These are phyloP conservation scores for Galaxea fascicularis DNA, from an alignment of 92 coral and sea anemone species.

Conservation along the genomic window DNA sequence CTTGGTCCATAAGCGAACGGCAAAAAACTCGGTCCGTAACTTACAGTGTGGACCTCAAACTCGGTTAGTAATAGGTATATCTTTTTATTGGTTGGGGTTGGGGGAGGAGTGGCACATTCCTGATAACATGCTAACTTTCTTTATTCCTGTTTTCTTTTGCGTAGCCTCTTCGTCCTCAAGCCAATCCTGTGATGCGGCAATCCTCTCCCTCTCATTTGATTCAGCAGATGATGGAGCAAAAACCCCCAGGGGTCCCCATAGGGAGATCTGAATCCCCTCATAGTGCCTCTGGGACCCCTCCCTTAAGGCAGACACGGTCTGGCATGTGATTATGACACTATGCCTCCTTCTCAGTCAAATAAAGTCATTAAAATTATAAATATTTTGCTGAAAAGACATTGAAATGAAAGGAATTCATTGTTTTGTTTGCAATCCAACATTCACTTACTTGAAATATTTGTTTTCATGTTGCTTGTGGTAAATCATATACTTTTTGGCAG, in stretches of 20 bases:
- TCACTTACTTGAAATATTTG: no score
- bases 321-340: constrained; percentile 36
- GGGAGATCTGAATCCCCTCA: constrained; percentile 76
- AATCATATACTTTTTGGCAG: no score
- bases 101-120: no score
- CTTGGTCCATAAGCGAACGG: no score
- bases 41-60: no score
- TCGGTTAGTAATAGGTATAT: no score
- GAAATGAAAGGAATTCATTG: neutral
- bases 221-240: constrained; percentile 71
- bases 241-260: constrained; percentile 60
- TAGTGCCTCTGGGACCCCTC: constrained; percentile 69
- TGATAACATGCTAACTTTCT: neutral
- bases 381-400: constrained; percentile 5
- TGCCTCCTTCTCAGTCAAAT: neutral
- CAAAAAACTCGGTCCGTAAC: no score
- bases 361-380: neutral
- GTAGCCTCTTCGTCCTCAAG: constrained; percentile 61
- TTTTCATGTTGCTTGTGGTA: no score
- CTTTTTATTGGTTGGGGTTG: no score
- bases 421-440: no score
- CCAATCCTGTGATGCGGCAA: constrained; percentile 36
- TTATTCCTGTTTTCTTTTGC: neutral
- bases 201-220: constrained; percentile 40
- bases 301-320: constrained; percentile 73